Conservation (phyloP, 2,888 invertebrate genomes). For the Diarsia rubi region DNA sequence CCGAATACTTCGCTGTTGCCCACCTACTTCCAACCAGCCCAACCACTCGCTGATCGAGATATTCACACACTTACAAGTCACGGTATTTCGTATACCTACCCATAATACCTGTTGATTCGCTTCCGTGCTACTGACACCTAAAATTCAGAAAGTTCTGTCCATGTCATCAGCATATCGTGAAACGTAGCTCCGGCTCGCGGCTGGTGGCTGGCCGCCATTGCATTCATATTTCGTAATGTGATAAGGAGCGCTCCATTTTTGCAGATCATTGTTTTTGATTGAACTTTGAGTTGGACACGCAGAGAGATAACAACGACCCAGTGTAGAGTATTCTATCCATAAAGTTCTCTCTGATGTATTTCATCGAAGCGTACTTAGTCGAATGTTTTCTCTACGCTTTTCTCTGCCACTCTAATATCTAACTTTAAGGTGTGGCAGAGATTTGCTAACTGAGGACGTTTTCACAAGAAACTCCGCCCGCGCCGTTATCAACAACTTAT, state of each 20-base stretch:
- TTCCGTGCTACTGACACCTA: constrained; percentile 53
- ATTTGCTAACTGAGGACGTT: too few species aligned
- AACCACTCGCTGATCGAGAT: constrained; percentile 40
- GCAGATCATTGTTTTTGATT: constrained; percentile 47
- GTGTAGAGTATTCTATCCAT: background rate
- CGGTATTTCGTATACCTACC: constrained; percentile 26
- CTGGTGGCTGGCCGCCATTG: background rate
- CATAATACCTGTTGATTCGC: constrained; percentile 23
- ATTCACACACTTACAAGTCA: constrained; percentile 38
- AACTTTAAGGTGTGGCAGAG: background rate
- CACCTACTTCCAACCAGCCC: constrained; percentile 29
- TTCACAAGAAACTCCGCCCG: background rate
- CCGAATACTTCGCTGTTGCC: constrained; percentile 31
- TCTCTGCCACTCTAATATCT: too few species aligned
- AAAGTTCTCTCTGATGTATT: background rate
- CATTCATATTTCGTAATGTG: constrained; percentile 32
- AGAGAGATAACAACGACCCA: constrained; percentile 20
- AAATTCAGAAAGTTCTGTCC: constrained; percentile 32
- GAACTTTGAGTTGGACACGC: constrained; percentile 3
- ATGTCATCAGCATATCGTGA: background rate
- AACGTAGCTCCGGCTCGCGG: background rate
- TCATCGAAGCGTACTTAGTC: background rate
- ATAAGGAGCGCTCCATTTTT: constrained; percentile 21
- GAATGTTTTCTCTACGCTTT: background rate
- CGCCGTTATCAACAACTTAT: background rate